phyloP scores from a whole-genome alignment of 2,888 invertebrate species.

The Acholoe squamosa region DNA sequence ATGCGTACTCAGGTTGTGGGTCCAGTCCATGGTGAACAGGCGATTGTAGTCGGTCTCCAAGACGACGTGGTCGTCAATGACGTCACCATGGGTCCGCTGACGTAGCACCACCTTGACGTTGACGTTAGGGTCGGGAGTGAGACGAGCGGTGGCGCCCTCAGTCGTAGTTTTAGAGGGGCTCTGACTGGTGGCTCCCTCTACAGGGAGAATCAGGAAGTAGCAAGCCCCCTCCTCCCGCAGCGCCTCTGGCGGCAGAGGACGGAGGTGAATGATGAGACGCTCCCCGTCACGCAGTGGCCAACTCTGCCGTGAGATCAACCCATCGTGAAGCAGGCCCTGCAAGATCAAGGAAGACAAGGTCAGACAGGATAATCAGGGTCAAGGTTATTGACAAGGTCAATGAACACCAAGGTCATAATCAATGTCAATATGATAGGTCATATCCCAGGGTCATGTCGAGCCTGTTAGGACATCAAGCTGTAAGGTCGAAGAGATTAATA shows the following conservation, averaged over 20 bases:
- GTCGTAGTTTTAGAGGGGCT: neutral
- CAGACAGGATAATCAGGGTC: neutral
- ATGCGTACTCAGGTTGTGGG: conserved; percentile 49
- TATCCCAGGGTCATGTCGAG: too few species aligned
- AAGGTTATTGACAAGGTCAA: neutral
- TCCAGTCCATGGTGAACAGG: conserved; percentile 59
- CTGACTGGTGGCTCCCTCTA: neutral
- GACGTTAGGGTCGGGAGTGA: neutral
- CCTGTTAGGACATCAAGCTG: too few species aligned
- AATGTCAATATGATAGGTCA: neutral
- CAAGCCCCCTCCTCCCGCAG: conserved; percentile 21
- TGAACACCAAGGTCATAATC: neutral
- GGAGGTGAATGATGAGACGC: conserved; percentile 49
- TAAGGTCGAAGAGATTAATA: too few species aligned
- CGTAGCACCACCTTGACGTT: conserved; percentile 47
- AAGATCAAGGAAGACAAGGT: neutral
- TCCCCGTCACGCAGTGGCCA: conserved; percentile 32
- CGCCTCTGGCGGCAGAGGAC: conserved; percentile 43
- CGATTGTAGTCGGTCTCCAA: conserved; percentile 46
- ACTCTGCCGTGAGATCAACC: conserved; percentile 50
- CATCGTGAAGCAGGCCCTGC: conserved; percentile 47
- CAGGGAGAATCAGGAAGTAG: conserved; percentile 42
- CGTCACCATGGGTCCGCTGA: conserved; percentile 53
- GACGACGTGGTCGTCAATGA: conserved; percentile 24
- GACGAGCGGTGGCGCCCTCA: neutral